Evolutionary conservation across 1,140 invertebrate species (phyloP).

Genomic region (Lepeophtheirus salmonis): DNA sequence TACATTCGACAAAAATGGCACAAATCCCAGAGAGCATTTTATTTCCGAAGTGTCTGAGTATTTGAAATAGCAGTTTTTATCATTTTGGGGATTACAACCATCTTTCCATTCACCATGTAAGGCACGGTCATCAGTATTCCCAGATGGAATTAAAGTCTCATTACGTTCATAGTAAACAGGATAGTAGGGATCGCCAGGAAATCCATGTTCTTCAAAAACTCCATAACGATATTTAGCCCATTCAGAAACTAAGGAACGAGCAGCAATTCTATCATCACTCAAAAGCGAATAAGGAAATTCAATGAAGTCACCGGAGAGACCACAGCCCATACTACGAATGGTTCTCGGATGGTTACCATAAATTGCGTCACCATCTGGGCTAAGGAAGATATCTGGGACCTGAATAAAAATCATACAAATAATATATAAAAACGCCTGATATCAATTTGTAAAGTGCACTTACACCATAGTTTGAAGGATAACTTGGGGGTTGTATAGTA

Average conservation of each 20-base stretch:
- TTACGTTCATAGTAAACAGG: conserved; percentile 24
- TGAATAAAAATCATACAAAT: too few species aligned
- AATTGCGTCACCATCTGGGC: not conserved
- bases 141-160: not conserved
- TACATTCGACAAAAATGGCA: not conserved
- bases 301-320: not conserved
- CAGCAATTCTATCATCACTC: not conserved
- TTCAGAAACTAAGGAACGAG: conserved; percentile 28
- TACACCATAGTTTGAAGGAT: not conserved
- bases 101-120: not conserved
- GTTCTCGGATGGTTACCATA: not conserved
- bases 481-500: not conserved
- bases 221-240: conserved; percentile 33
- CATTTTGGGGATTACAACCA: not conserved
- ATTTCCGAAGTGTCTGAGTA: not conserved
- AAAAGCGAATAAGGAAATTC: not conserved
- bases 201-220: conserved; percentile 31
- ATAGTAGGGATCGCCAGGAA: conserved; percentile 24
- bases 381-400: not conserved
- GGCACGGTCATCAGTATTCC: not conserved
- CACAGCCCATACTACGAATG: not conserved
- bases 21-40: not conserved
- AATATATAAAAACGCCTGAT: too few species aligned
- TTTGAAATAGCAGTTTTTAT: not conserved
- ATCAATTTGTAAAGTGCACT: not conserved